Evolutionary conservation across 2,797 vertebrate genomes (phyloP), one percentile per base, ranked within the genome.

Genomic region (Manis javanica): DNA sequence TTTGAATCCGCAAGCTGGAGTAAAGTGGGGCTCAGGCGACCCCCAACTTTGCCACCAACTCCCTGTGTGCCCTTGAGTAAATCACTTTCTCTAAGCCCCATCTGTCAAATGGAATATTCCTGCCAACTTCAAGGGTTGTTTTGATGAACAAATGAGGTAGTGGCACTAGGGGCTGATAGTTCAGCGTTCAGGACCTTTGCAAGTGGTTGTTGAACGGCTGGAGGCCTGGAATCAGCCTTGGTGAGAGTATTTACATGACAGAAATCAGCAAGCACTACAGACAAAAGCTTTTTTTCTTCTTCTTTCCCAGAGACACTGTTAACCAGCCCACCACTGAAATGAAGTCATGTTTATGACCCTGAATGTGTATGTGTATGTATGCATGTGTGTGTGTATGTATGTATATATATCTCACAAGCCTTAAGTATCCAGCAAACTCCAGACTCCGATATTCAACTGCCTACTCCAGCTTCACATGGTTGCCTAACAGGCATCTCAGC

Each of bases 11-110:
- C 88, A 61, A 55, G 53, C 24, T 34, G 23, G 64, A 64, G 72
- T 39, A 63, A 74, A 69, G 59, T 49, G 14, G 64, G 69, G 19
- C 66, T 59, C 77, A 64, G 72, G 78, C 55, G 87, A 37, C 55
- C 83, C 86, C 78, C 29, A 68, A 16, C 61, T 51, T 87, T 61
- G 39, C 57, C 53, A 42, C 9, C 16, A 39, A 15, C 57, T 90
- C 37, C 64, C 26, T 23, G 29, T 23, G 79, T 86, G 79, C 78
- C 53, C 31, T n/a, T 49, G 86, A 94, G 46, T 53, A 75, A 90
- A 71, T 51, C 77, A 42, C 55, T 37, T 49, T 87, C 77, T 75
- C 10, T 49, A 83, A 59, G 57, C 26, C 69, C 94, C 72, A 16
- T 63, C 37, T 64, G 75, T 69, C 42, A n/a, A 57, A 31, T 7